These are phyloP conservation scores for Tenthredo distinguenda DNA, from an alignment of 2,888 invertebrate species.

Conservation along the genomic window DNA sequence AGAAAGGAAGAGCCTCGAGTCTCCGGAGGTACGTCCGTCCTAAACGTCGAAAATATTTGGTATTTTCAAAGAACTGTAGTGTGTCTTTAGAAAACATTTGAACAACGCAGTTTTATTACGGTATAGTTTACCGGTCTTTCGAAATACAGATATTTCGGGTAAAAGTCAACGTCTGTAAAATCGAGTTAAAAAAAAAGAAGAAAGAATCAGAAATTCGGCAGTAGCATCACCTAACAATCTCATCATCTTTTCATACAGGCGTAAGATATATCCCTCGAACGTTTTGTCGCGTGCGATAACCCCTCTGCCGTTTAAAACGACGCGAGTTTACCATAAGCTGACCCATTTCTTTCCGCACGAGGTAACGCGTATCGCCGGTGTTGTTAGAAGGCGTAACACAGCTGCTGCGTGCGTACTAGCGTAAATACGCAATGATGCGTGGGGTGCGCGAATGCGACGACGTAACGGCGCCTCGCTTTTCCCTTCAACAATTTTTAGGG, in stretches of 20 bases:
- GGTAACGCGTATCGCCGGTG: conserved; percentile 25
- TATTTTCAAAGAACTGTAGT: not conserved
- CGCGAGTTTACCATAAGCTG: not conserved
- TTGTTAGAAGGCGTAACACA: not conserved
- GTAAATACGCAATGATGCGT: conserved; percentile 9
- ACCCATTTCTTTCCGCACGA: conserved; percentile 31
- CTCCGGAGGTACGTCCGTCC: not conserved
- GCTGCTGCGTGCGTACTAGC: not conserved
- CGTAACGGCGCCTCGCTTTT: not conserved
- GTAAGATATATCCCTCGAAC: not conserved
- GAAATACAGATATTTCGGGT: not conserved
- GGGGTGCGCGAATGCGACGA: not conserved
- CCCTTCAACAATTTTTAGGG: not conserved
- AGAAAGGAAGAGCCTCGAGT: not conserved
- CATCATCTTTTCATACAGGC: too few relatives aligned
- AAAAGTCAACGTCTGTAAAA: too few relatives aligned
- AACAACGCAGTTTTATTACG: not conserved
- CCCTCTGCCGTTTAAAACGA: not conserved
- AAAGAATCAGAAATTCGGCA: too few relatives aligned
- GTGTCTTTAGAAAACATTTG: not conserved
- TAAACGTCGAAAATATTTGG: not conserved
- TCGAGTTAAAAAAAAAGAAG: too few relatives aligned
- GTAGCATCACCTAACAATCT: too few relatives aligned
- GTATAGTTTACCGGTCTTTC: not conserved
- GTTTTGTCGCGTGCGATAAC: not conserved